These are phyloP conservation scores for Phengaris alcon DNA, from an alignment of 2,888 invertebrate genomes.

Conservation along the genomic window DNA sequence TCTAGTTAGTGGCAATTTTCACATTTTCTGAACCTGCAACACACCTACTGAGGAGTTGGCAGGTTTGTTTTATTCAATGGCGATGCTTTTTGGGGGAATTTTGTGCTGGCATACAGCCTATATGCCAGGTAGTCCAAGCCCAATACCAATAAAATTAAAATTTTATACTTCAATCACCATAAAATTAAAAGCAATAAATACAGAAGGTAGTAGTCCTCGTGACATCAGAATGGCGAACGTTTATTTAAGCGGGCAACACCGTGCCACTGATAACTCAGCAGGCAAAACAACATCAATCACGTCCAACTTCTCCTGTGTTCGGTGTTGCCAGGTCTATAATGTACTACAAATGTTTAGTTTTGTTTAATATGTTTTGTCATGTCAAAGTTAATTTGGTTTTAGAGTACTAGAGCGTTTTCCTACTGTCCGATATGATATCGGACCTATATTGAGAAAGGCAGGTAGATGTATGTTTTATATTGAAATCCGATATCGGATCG, in stretches of 20 bases:
- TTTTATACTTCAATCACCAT: background rate
- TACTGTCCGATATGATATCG: too few relatives aligned
- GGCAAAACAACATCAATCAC: conserved; percentile 13
- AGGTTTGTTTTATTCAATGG: background rate
- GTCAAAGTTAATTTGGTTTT: background rate
- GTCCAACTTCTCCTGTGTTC: background rate
- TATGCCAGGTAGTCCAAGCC: too few relatives aligned
- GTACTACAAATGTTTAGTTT: background rate
- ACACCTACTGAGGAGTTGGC: background rate
- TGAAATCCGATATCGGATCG: too few relatives aligned
- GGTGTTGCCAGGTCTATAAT: conserved; percentile 8
- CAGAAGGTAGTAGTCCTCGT: background rate
- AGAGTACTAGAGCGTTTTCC: background rate
- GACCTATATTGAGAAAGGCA: too few relatives aligned
- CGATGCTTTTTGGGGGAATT: too few relatives aligned
- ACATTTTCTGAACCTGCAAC: background rate
- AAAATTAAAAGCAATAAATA: conserved; percentile 7
- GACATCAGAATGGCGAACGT: background rate
- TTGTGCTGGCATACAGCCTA: too few relatives aligned
- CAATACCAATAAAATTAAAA: too few relatives aligned
- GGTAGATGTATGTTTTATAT: too few relatives aligned
- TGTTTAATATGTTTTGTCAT: background rate
- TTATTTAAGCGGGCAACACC: conserved; percentile 1
- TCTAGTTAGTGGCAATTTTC: background rate
- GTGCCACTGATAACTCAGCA: background rate